Base-by-base conservation (phyloP, 2,888 invertebrate genomes). In the Eupelmus urozonus region DNA sequence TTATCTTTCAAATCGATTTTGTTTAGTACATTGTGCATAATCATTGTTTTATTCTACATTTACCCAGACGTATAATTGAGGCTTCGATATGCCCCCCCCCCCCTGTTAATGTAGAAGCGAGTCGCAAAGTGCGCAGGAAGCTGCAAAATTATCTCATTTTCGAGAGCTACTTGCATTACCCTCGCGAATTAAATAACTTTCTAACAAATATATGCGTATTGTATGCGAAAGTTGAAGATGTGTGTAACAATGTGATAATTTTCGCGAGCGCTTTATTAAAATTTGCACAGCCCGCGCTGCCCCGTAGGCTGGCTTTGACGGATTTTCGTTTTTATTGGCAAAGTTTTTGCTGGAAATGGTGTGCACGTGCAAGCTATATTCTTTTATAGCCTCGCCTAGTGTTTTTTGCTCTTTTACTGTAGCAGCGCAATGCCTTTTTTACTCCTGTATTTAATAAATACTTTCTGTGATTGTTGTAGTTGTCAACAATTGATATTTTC, bases 101-200 rank as follows among this genome's bases (percentile, higher is more conserved):
- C n/a, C n/a, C n/a, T n/a, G n/a, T n/a, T n/a, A n/a, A n/a, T n/a
- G n/a, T n/a, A n/a, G n/a, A n/a, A n/a, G n/a, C 20, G 34, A 63
- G 62, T 63, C 63, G 55, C 63, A 72, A 63, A 72, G 53, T n/a
- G n/a, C n/a, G 63, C 42, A 27, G 40, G 63, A 63, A 74, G 51
- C 63, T 62, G 59, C 49, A 53, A 70, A 76, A 76, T 76, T 77
- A 45, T 63, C 51, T 70, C 79, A 70, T 76, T 74, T 34, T 20
- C 59, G 65, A 45, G n/a, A n/a, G 63, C 65, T 62, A 69, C n/a
- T 62, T 75, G 42, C 62, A 40, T 59, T 75, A 62, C 20, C 25
- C 27, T 42, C 51, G 60, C 40, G 49, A 65, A 74, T 60, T 70
- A 76, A 76, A 79, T 71, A 76, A 79, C 69, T 76, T 79, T 66